Conservation (phyloP, 2,888 invertebrate species). For the Charanyca ferruginea region DNA sequence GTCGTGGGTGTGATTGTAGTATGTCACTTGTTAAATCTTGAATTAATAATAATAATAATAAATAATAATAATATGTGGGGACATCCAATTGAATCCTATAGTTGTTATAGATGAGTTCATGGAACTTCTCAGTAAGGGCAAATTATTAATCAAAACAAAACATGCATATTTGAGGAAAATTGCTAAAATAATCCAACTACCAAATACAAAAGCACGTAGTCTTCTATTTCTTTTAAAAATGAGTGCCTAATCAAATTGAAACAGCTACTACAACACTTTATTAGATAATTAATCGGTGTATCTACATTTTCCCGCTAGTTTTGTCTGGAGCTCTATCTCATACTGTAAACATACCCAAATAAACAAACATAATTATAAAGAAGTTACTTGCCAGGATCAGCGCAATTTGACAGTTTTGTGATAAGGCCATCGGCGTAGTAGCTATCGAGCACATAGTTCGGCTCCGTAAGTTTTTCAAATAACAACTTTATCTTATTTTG, state of each 20-base stretch:
- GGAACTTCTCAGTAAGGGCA: background rate
- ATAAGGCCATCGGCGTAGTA: constrained; percentile 93
- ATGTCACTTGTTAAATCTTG: too few species aligned
- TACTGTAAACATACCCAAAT: constrained; percentile 1
- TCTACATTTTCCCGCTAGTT: constrained; percentile 3
- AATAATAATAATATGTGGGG: too few species aligned
- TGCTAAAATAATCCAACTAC: background rate
- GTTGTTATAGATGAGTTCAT: background rate
- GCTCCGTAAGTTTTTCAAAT: constrained; percentile 90
- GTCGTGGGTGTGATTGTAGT: too few species aligned
- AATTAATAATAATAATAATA: too few species aligned
- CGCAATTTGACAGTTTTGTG: constrained; percentile 90
- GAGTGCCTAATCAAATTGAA: background rate
- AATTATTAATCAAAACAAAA: background rate
- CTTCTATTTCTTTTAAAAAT: constrained; percentile 21
- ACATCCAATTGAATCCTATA: too few species aligned
- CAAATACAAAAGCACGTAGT: background rate
- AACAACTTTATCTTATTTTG: constrained; percentile 91
- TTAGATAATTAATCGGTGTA: background rate
- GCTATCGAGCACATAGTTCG: constrained; percentile 91
- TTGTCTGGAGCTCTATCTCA: constrained; percentile 1
- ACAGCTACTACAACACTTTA: background rate
- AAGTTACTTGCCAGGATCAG: constrained; percentile 84
- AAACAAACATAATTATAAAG: background rate
- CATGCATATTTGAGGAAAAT: constrained; percentile 15